These are phyloP conservation scores for Sitta europaea DNA, from an alignment of 2,113 vertebrate species.

Conservation along the genomic window DNA sequence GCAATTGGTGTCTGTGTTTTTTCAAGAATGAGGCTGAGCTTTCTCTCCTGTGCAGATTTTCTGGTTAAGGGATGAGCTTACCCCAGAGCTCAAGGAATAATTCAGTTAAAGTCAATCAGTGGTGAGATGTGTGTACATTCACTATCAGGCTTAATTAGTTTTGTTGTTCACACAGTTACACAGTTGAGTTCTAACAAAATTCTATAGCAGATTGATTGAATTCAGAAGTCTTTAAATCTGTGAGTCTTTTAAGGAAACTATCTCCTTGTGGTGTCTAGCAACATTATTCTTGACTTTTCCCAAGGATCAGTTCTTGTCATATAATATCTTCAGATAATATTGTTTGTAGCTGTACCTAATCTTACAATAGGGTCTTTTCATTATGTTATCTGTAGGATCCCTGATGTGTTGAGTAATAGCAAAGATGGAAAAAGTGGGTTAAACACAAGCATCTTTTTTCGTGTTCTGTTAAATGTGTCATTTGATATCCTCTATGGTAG, in stretches of 20 bases:
- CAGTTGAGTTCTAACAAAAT: constrained; percentile 25
- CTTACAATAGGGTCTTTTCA: not conserved
- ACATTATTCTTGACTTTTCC: not conserved
- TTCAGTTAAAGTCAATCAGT: constrained; percentile 1
- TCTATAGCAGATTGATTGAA: not conserved
- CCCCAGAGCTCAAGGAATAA: constrained; percentile 11
- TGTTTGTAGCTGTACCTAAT: not conserved
- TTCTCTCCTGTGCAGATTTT: not conserved
- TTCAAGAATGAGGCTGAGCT: not conserved
- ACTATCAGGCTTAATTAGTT: constrained; percentile 7
- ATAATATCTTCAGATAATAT: not conserved
- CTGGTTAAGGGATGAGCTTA: not conserved
- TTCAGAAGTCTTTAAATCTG: not conserved
- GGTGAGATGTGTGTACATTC: not conserved
- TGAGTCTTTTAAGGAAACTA: not conserved
- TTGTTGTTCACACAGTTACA: constrained; percentile 5
- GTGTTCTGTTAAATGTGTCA: constrained; percentile 26
- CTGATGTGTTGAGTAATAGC: not conserved
- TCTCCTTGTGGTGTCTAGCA: not conserved
- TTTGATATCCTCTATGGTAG: constrained; percentile 3
- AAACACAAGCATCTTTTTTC: not conserved
- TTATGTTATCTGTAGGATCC: not conserved
- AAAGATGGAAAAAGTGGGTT: constrained; percentile 4
- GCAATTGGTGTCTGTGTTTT: not conserved
- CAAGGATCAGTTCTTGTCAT: not conserved